phyloP scores from a whole-genome alignment of 1,140 invertebrate genomes.

The Copidosoma floridanum region DNA sequence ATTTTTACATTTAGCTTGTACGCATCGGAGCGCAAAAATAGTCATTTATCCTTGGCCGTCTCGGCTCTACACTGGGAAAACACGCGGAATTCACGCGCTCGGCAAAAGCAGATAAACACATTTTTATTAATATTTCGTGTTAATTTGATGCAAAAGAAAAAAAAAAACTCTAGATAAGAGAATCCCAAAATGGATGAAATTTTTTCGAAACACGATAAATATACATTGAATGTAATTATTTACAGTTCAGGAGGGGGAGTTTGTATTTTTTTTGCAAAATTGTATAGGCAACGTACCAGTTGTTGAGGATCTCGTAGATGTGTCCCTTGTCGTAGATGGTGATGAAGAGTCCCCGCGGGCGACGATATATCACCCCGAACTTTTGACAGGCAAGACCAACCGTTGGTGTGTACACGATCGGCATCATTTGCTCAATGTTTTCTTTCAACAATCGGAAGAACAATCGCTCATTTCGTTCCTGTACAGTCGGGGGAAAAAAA shows the following conservation, averaged over 20 bases:
- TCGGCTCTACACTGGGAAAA: too few species aligned
- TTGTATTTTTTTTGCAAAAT: not conserved
- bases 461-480: conserved; percentile 93
- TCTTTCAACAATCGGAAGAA: conserved; percentile 92
- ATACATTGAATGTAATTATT: not conserved
- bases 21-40: too few species aligned
- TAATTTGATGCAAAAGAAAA: too few species aligned
- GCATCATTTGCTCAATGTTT: conserved; percentile 94
- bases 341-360: conserved; percentile 93
- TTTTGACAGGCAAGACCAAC: conserved; percentile 96
- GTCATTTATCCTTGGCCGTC: too few species aligned
- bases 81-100: too few species aligned
- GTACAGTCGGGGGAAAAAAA: too few species aligned
- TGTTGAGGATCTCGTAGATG: conserved; percentile 83
- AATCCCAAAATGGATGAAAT: too few species aligned
- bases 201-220: not conserved
- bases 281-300: conserved; percentile 78
- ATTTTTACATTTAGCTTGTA: too few species aligned
- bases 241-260: not conserved
- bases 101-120: too few species aligned
- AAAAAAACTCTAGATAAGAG: too few species aligned
- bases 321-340: conserved; percentile 96
- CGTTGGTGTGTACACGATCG: conserved; percentile 96
- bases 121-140: too few species aligned
- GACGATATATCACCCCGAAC: conserved; percentile 90